A percentile compares a stretch with the other conserved stretches of the same genome.
Conservation (phyloP, 1,140 invertebrate species). For the Zaprionus ghesquierei region DNA sequence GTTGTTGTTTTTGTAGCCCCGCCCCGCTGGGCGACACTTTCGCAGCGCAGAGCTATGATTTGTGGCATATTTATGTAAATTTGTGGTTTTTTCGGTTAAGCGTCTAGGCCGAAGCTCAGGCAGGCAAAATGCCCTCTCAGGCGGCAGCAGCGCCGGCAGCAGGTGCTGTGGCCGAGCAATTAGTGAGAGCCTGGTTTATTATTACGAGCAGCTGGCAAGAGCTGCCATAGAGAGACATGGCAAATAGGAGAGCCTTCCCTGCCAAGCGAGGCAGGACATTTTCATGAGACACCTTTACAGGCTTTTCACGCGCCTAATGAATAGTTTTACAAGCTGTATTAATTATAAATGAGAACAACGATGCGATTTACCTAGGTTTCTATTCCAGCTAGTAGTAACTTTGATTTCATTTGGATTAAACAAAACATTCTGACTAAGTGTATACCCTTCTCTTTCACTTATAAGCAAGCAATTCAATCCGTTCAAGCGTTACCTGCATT, state of each 20-base stretch:
- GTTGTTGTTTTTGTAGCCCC: slow-evolving; percentile 5
- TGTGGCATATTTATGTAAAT: slow-evolving; percentile 80
- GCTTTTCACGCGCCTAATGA: not conserved
- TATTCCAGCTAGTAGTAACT: not conserved
- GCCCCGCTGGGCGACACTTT: slow-evolving; percentile 44
- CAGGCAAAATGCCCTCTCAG: not conserved
- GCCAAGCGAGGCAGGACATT: not conserved
- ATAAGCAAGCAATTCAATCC: not conserved
- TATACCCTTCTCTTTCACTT: not conserved
- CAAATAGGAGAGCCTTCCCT: too few relatives aligned
- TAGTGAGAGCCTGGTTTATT: slow-evolving; percentile 55
- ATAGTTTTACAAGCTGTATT: not conserved
- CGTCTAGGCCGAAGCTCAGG: slow-evolving; percentile 33
- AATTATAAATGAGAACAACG: not conserved
- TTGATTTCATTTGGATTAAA: not conserved
- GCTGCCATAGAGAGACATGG: not conserved
- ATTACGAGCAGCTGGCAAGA: slow-evolving; percentile 30
- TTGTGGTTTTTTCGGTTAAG: slow-evolving; percentile 69
- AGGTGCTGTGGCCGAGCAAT: slow-evolving; percentile 73
- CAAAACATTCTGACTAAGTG: not conserved
- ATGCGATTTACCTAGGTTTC: not conserved
- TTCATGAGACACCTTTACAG: slow-evolving; percentile 9
- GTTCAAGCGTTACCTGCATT: not conserved
- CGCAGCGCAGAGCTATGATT: slow-evolving; percentile 57
- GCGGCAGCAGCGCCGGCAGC: slow-evolving; percentile 33